Evolutionary conservation across 2,888 invertebrate species (phyloP), one percentile per base, ranked within the genome.

Genomic region (Euplagia quadripunctaria): DNA sequence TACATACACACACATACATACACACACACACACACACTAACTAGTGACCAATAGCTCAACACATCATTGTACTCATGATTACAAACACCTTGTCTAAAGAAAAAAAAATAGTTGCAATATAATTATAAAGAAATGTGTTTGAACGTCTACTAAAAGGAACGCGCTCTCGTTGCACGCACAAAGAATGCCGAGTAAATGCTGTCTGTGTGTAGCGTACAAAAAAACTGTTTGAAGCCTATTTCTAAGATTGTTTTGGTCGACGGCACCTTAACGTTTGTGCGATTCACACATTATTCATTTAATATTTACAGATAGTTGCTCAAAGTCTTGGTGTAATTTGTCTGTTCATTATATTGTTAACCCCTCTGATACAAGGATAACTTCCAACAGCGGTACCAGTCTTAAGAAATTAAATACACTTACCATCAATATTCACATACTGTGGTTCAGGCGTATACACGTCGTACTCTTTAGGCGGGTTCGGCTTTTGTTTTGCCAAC

Each of bases 341-440:
- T 31, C 31, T 31, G 31, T 31, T 31, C 31, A 31, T 31, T 31
- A 1, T 31, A 31, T 31, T 31, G 31, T 31, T 31, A 1, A 31
- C 1, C 2, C 31, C 31, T 31, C 31, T 31, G 31, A 31, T 31
- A 31, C 31, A 1, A 31, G 31, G 31, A 31, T 31, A 31, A 31
- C 31, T 31, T 31, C 31, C 31, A 31, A 31, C 31, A 31, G 31
- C 31, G 31, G 31, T 31, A 31, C 41, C 1, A 11, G n/a, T n/a
- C 31, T 12, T 63, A 20, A n/a, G 17, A 68, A 64, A 51, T 4
- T 12, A 63, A 58, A 64, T 31, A 41, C 49, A 84, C 89, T 82
- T 55, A 96, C 96, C 94, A 82, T 93, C 92, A 80, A 96, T 92
- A 84, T 94, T 95, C 68, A 93, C 94, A 87, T 96, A 96, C 77